phyloP scores from a whole-genome alignment of 2,888 invertebrate species.

The Lycaena phlaeas region DNA sequence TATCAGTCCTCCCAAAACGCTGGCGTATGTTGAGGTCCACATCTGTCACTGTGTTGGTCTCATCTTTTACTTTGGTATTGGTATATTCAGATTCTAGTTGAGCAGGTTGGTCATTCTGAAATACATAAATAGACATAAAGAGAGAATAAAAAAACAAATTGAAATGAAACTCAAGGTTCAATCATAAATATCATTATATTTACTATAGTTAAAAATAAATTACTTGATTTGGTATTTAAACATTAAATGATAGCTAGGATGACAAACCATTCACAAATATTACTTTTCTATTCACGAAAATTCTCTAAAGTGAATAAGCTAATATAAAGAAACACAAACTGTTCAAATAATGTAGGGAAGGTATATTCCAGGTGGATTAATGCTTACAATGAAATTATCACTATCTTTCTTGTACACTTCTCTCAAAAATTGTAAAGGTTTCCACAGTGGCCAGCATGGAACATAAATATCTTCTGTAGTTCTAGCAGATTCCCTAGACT shows the following conservation, averaged over 20 bases:
- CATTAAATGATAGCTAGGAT: no score
- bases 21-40: constrained; percentile 36
- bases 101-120: not conserved
- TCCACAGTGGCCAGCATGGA: constrained; percentile 62
- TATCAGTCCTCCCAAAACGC: constrained; percentile 38
- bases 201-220: no score
- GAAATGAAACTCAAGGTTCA: no score
- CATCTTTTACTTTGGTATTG: constrained; percentile 34
- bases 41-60: constrained; percentile 30
- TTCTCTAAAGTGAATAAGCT: no score
- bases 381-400: constrained; percentile 31
- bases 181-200: no score
- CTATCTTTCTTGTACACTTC: constrained; percentile 36
- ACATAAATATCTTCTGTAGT: constrained; percentile 40
- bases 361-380: no score
- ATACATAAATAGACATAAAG: not conserved
- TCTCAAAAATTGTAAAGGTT: constrained; percentile 50
- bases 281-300: no score
- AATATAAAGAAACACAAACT: no score
- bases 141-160: no score
- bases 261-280: no score
- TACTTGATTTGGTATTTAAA: no score
- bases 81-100: not conserved
- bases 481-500: constrained; percentile 37
- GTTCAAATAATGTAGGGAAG: no score